phyloP scores from a whole-genome alignment of 1,140 invertebrate genomes.

The Vanessa tameamea region DNA sequence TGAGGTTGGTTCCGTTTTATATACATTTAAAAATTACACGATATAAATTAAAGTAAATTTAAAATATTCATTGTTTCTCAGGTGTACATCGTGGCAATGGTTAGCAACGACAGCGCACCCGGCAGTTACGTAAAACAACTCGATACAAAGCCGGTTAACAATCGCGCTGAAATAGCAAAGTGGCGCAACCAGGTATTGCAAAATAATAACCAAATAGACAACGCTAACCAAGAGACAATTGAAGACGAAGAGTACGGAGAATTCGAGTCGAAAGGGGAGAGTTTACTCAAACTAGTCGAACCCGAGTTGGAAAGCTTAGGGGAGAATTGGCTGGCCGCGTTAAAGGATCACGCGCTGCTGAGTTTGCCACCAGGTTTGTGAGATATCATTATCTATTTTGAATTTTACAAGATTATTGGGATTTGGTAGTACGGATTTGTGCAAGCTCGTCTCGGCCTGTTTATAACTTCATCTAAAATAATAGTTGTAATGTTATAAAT shows the following conservation, averaged over 20 bases:
- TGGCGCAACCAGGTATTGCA: conserved; percentile 63
- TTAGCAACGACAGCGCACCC: conserved; percentile 86
- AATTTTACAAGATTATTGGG: not conserved
- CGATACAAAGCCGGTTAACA: conserved; percentile 68
- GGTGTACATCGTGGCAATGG: conserved; percentile 97
- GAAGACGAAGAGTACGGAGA: conserved; percentile 86
- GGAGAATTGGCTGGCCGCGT: conserved; percentile 95
- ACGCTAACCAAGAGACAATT: conserved; percentile 45
- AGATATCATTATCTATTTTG: not conserved
- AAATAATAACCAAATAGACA: conserved; percentile 64
- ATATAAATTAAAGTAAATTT: not conserved
- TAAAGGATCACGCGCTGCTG: conserved; percentile 96
- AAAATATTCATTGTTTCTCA: conserved; percentile 49
- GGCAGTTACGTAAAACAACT: conserved; percentile 81
- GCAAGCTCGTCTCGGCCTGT: no score
- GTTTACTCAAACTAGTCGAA: conserved; percentile 94
- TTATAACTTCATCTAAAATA: no score
- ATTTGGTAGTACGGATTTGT: no score
- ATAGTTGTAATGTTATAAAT: no score
- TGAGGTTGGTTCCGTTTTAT: conserved; percentile 83
- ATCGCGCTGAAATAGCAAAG: conserved; percentile 60
- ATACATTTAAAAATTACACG: not conserved
- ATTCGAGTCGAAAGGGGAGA: conserved; percentile 88
- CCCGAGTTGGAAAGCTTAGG: conserved; percentile 95
- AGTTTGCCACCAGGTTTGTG: conserved; percentile 91